phyloP scores from a whole-genome alignment of 1,140 invertebrate genomes.

The Musca domestica region DNA sequence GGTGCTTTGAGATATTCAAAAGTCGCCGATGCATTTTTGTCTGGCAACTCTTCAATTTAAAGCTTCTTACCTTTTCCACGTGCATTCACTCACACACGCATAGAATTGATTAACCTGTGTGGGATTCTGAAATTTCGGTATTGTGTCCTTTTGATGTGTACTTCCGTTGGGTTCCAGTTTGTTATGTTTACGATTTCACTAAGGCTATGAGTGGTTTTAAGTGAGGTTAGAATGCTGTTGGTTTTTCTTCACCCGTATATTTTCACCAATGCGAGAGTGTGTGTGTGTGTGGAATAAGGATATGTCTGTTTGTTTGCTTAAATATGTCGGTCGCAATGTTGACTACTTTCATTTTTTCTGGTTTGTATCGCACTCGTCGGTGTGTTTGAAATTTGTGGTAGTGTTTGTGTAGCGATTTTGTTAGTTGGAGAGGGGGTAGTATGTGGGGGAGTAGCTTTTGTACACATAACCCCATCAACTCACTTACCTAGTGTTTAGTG shows the following conservation, averaged over 20 bases:
- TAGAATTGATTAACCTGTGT: background rate
- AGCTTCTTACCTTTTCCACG: background rate
- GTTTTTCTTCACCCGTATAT: background rate
- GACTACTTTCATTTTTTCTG: slow-evolving; percentile 30
- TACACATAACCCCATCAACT: slow-evolving; percentile 13
- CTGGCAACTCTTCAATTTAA: too few species aligned
- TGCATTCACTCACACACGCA: background rate
- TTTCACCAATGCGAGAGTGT: background rate
- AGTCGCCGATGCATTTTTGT: too few species aligned
- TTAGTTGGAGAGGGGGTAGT: too few species aligned
- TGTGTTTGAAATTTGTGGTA: slow-evolving; percentile 35
- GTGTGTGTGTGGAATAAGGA: background rate
- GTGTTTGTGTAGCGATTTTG: background rate
- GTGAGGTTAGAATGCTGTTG: too few species aligned
- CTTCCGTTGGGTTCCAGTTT: background rate
- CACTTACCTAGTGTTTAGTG: slow-evolving; percentile 24
- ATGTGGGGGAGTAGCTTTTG: slow-evolving; percentile 11
- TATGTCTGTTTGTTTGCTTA: too few species aligned
- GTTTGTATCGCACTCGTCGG: slow-evolving; percentile 24
- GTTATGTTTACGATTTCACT: background rate
- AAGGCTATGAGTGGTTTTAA: too few species aligned
- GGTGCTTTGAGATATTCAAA: too few species aligned
- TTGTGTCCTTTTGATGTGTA: slow-evolving; percentile 19
- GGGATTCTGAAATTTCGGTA: background rate
- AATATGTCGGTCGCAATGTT: slow-evolving; percentile 5